Base-by-base conservation (phyloP, 2,113 vertebrate genomes). In the Ovibos moschatus region DNA sequence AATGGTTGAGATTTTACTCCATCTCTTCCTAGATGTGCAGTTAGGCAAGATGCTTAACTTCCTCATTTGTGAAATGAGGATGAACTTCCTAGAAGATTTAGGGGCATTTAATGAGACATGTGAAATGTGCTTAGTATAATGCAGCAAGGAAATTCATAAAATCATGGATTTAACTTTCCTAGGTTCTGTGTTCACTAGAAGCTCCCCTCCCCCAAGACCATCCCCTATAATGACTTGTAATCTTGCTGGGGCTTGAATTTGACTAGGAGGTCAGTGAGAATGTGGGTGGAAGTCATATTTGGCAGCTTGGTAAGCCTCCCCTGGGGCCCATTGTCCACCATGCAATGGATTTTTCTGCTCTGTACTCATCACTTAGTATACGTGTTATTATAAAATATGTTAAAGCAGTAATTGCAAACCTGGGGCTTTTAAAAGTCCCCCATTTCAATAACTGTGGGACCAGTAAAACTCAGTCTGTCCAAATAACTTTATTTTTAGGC, bases 401-500 rank as follows among this genome's bases (percentile, higher is more conserved):
- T 92, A 82, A 92, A 78, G 30, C 19, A 16, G 4, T 79, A 8
- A 81, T 79, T 81, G 33, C 51, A 91, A 43, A 78, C 58, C 57
- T 92, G 47, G 21, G 51, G 28, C 55, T 93, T 97, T 96, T 89
- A 28, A 27, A 60, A 79, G 6, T n/a, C 15, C n/a, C 27, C 50
- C 7, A 1, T 97, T 36, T 78, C 50, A 79, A 5, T 81, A 71
- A 11, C 17, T 93, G 67, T 96, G 36, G 13, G 51, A 27, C 83
- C n/a, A 28, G 3, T 36, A 36, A 43, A 64, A 79, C 83, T 87
- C 28, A 50, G 28, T 95, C 55, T 96, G 58, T 47, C 28, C 78
- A 84, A 87, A 58, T 45, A 96, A 79, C 76, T 89, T 96, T 95
- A 53, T 84, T 82, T 97, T 91, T 28, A 81, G 8, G 88, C 43